Conservation (phyloP, 2,888 invertebrate species). For the Odontothrips loti region DNA sequence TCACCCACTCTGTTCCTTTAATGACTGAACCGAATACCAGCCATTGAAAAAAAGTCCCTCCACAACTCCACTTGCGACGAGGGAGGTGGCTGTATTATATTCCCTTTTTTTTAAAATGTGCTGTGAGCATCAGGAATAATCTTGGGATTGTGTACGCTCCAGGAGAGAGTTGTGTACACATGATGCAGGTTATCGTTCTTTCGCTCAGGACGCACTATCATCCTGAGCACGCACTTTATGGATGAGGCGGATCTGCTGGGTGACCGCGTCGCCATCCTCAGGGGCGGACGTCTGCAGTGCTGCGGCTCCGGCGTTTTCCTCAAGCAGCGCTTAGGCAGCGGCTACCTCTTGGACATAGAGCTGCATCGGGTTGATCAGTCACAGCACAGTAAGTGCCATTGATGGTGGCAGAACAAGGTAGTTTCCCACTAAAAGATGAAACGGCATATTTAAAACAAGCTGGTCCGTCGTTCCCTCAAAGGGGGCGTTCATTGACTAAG, state of each 20-base stretch:
- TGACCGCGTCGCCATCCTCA: conserved; percentile 75
- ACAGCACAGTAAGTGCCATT: conserved; percentile 47
- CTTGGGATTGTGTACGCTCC: neutral
- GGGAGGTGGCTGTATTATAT: too few relatives aligned
- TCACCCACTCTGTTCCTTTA: too few relatives aligned
- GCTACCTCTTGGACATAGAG: conserved; percentile 50
- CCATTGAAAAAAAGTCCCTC: too few relatives aligned
- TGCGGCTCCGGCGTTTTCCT: conserved; percentile 55
- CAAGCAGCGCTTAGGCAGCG: conserved; percentile 53
- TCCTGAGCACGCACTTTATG: conserved; percentile 81
- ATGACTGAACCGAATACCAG: too few relatives aligned
- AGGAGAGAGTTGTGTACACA: neutral
- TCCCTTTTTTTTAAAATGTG: too few relatives aligned
- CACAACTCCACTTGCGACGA: too few relatives aligned
- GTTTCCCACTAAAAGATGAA: too few relatives aligned
- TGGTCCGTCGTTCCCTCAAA: too few relatives aligned
- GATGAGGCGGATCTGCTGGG: conserved; percentile 85
- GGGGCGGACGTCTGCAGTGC: conserved; percentile 50
- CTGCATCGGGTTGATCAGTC: neutral
- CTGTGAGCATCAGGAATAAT: neutral
- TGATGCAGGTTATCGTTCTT: neutral
- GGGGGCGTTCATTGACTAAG: too few relatives aligned
- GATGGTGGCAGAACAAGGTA: too few relatives aligned
- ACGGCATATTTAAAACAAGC: too few relatives aligned
- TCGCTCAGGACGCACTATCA: conserved; percentile 62